Conservation (phyloP, 2,797 vertebrate species). For the Chanos chanos region DNA sequence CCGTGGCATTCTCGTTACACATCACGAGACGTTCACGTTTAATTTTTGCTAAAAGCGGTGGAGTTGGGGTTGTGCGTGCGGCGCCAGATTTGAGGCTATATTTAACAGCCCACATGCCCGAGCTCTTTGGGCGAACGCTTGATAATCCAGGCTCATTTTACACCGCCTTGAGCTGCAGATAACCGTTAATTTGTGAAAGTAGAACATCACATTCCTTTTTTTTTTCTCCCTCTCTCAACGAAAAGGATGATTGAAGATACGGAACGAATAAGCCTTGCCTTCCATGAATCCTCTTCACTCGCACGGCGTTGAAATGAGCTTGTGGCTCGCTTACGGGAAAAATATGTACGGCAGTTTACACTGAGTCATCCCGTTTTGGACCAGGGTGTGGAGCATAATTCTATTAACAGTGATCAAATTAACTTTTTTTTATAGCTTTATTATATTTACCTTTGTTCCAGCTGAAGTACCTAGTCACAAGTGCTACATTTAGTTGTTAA, state of each 20-base stretch:
- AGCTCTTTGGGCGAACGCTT: neutral
- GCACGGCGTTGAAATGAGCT: too few relatives aligned
- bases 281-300: too few relatives aligned
- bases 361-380: neutral
- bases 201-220: neutral
- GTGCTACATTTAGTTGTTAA: too few relatives aligned
- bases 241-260: too few relatives aligned
- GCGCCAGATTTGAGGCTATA: neutral
- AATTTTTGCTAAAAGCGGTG: too few relatives aligned
- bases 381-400: neutral
- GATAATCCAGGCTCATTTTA: neutral
- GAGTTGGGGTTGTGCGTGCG: neutral
- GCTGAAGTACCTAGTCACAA: neutral
- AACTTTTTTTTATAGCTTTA: too few relatives aligned
- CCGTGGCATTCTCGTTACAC: too few relatives aligned
- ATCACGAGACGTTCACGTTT: too few relatives aligned
- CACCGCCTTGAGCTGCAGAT: neutral
- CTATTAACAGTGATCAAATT: neutral
- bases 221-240: too few relatives aligned
- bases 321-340: too few relatives aligned
- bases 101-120: neutral
- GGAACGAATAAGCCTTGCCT: too few relatives aligned
- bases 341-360: too few relatives aligned
- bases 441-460: neutral
- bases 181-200: neutral